These are phyloP conservation scores for Eucriotettix oculatus DNA, from an alignment of 2,888 invertebrate genomes.

Conservation along the genomic window DNA sequence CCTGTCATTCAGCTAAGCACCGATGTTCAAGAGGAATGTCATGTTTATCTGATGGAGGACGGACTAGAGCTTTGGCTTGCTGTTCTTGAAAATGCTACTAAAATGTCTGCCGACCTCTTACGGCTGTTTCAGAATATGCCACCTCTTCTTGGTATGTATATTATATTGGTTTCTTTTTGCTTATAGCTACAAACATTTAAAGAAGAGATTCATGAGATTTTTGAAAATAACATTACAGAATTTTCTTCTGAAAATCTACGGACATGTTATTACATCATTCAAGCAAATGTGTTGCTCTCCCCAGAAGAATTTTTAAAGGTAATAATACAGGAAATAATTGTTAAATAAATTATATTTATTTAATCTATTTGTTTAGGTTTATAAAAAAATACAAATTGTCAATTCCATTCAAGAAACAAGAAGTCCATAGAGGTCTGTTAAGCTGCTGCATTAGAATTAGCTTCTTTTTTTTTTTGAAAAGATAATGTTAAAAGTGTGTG, in stretches of 20 bases:
- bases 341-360: background rate
- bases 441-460: background rate
- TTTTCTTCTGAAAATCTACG: slow-evolving; percentile 66
- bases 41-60: slow-evolving; percentile 84
- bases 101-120: slow-evolving; percentile 43
- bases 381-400: no score
- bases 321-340: slow-evolving; percentile 1
- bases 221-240: slow-evolving; percentile 35
- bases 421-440: background rate
- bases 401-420: no score
- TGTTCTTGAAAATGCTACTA: slow-evolving; percentile 58
- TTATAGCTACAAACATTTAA: background rate
- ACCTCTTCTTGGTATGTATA: slow-evolving; percentile 46
- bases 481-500: background rate
- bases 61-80: slow-evolving; percentile 81
- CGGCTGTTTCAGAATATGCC: slow-evolving; percentile 58
- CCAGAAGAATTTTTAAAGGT: slow-evolving; percentile 53
- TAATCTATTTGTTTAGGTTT: no score
- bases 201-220: background rate
- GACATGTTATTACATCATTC: slow-evolving; percentile 61
- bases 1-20: slow-evolving; percentile 58
- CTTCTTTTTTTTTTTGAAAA: background rate
- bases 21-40: slow-evolving; percentile 57
- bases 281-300: slow-evolving; percentile 64
- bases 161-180: slow-evolving; percentile 1